phyloP scores from a whole-genome alignment of 2,113 vertebrate genomes.

The Cricetomys ansorgei region DNA sequence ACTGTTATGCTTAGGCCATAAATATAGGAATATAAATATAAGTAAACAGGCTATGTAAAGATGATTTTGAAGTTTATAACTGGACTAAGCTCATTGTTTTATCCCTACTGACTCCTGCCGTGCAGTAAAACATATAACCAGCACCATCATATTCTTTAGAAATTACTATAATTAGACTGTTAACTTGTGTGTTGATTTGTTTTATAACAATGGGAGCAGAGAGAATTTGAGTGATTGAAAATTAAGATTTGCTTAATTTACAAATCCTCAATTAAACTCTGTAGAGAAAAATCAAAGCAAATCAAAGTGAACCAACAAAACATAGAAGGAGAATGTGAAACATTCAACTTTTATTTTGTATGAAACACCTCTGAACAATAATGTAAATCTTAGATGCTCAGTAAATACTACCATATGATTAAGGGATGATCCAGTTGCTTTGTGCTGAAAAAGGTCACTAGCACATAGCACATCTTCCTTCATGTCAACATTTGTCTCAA shows the following conservation, averaged over 20 bases:
- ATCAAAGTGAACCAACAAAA: background rate
- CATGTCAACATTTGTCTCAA: conserved; percentile 10
- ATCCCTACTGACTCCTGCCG: background rate
- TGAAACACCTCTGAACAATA: background rate
- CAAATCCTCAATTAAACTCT: background rate
- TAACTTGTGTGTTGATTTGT: background rate
- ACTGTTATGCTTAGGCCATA: background rate
- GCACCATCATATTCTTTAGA: background rate
- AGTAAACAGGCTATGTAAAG: background rate
- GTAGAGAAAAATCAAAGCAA: background rate
- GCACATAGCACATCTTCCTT: conserved; percentile 29
- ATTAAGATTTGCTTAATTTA: background rate
- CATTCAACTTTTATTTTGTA: background rate
- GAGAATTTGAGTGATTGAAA: background rate
- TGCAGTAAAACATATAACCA: background rate
- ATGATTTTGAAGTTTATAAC: background rate
- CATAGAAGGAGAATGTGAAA: background rate
- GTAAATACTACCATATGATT: background rate
- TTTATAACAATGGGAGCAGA: background rate
- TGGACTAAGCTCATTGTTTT: background rate
- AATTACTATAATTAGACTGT: background rate
- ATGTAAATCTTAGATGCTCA: conserved; percentile 4
- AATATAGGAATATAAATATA: background rate
- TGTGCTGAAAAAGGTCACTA: background rate
- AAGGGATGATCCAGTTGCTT: conserved; percentile 27